Base-by-base conservation (phyloP, 1,140 invertebrate genomes). In the Cotesia glomerata region DNA sequence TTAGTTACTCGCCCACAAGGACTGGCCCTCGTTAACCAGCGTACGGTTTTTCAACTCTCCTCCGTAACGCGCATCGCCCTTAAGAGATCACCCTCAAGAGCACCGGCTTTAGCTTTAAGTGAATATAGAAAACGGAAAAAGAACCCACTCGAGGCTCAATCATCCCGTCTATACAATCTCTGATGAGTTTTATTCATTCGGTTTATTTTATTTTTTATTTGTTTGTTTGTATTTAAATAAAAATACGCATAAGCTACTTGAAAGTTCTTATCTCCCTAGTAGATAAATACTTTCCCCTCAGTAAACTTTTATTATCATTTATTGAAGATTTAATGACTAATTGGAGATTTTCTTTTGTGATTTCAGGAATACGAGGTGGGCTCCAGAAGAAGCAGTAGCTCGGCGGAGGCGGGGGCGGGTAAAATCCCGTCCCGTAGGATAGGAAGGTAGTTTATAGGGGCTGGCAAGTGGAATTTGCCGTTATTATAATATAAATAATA, bases 401-500 rank as follows among this genome's bases (percentile, higher is more conserved):
- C 9, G 64, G 62, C 7, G 69, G 59, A 70, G 61, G 69, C 59
- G 54, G 75, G 74, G 58, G 7, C 69, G 65, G 69, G 73, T 72
- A 73, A 73, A 59, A 76, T 67, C 58, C 74, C 52, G 75, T 76
- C 65, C 73, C 69, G 70, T 78, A 78, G 79, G 73, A 74, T 80
- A 79, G 77, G 65, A 76, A 81, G 63, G 78, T 80, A 81, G 78
- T 78, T 74, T 79, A 81, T 76, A 51, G 35, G 49, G 16, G 34
- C 45, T 56, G 36, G 35, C 74, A 78, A 78, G 77, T 74, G 70
- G 77, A 45, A 77, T 80, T 79, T 54, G 52, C 13, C 52, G 52
- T 78, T 77, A 80, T 77, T 73, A 34, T 45, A 56, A 65, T 26
- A 26, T 26, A 26, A 26, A 26, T 26, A 26, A 54, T 0, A 13